Base-by-base conservation (phyloP, 2,888 invertebrate species). In the Cremastinae sp. region DNA sequence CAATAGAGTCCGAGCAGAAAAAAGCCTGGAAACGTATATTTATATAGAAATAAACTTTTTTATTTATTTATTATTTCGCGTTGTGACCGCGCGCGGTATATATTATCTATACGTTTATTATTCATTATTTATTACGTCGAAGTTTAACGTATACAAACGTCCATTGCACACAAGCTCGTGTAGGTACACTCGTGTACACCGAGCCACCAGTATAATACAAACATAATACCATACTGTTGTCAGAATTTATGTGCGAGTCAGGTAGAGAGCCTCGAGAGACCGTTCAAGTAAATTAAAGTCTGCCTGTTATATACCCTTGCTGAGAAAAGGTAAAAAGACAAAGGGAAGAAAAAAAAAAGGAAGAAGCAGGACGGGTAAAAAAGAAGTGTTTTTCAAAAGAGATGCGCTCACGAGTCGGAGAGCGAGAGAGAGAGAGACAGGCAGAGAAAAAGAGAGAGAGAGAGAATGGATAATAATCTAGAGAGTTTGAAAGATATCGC, bases 171-270 rank as follows among this genome's bases (percentile, higher is more conserved):
- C 45, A 9, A 18, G 12, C 8, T 36, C 43, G 3, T 12, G 18
- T 34, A 28, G 22, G 16, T 43, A 43, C 18, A 16, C 43, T 14
- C 18, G 53, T 34, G 20, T 49, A 54, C 18, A 47, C 49, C 34
- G 45, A 45, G 59, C 51, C 54, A 59, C 56, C 54, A 64, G 62
- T 64, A 65, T 70, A 74, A 74, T 64, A 64, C 53, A 58, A 70
- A 70, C 64, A 69, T 69, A 69, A 74, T 74, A 64, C 51, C 64
- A 65, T 51, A 64, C 53, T 59, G 64, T 53, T 43, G 64, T 65
- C 65, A 53, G 59, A 75, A 75, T 75, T 75, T 75, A 75, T 75
- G 64, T 64, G 65, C 58, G 65, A 58, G 66, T 59, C 59, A 65
- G 73, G 58, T 58, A 59, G 66, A 65, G 58, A 43, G 61, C 61